A percentile compares a stretch with the other conserved stretches of the same genome.
Evolutionary conservation across 2,888 invertebrate genomes (phyloP).

Genomic region (Nomada ferruginata): DNA sequence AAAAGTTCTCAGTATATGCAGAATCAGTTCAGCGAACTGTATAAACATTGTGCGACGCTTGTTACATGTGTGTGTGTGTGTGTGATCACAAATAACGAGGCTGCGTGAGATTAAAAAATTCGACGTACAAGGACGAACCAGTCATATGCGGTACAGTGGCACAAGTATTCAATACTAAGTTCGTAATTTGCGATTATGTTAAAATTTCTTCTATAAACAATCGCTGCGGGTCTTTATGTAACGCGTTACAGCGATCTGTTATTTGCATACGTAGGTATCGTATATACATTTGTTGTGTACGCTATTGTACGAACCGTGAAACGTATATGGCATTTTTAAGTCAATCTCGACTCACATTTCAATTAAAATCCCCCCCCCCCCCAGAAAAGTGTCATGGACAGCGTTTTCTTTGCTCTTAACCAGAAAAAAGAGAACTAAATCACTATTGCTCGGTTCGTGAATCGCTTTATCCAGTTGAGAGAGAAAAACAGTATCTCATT

Average conservation of each 20-base stretch:
- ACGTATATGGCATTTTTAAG: constrained; percentile 42
- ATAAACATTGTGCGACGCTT: constrained; percentile 20
- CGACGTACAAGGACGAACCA: constrained; percentile 8
- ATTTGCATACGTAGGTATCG: constrained; percentile 49
- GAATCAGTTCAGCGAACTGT: constrained; percentile 13
- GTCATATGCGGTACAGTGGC: constrained; percentile 28
- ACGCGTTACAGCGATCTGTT: constrained; percentile 21
- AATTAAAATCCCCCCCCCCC: constrained; percentile 32
- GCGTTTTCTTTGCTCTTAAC: not conserved
- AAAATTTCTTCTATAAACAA: constrained; percentile 49
- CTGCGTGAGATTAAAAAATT: constrained; percentile 3
- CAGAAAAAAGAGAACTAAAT: constrained; percentile 11
- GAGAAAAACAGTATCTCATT: constrained; percentile 21
- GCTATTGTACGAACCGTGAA: constrained; percentile 29
- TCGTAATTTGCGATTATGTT: constrained; percentile 40
- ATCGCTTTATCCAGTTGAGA: constrained; percentile 32
- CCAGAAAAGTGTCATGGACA: constrained; percentile 9
- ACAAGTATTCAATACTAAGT: constrained; percentile 37
- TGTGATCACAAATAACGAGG: constrained; percentile 26
- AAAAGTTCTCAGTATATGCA: constrained; percentile 23
- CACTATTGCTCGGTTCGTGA: constrained; percentile 5
- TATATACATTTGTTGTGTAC: constrained; percentile 46
- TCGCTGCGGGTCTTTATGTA: constrained; percentile 21
- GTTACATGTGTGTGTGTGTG: not conserved
- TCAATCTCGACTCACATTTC: constrained; percentile 22